These are phyloP conservation scores for Menidia beryllina DNA, from an alignment of 2,113 vertebrate genomes.

Conservation along the genomic window DNA sequence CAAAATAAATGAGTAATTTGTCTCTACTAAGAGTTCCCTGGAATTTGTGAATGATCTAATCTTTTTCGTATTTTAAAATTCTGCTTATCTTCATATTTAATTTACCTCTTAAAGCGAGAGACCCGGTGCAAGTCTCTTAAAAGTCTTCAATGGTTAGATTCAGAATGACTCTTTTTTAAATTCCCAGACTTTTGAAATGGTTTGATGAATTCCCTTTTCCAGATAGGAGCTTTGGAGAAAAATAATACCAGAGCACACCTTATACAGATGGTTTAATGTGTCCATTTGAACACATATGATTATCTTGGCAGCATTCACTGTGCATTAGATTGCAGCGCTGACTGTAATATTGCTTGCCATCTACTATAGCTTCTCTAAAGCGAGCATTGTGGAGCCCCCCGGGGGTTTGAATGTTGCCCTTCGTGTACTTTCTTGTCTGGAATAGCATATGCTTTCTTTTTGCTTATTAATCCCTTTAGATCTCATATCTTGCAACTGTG, in stretches of 20 bases:
- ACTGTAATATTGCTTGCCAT: constrained; percentile 45
- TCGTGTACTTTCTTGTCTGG: constrained; percentile 37
- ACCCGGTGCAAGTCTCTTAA: constrained; percentile 2
- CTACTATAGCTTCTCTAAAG: constrained; percentile 49
- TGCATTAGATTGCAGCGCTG: constrained; percentile 51
- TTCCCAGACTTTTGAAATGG: constrained; percentile 7
- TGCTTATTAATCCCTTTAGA: constrained; percentile 35
- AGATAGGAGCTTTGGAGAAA: constrained; percentile 29
- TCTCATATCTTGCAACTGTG: constrained; percentile 45
- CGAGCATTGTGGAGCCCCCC: constrained; percentile 47
- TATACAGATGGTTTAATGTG: constrained; percentile 44
- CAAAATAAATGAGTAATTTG: no score
- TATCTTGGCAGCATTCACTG: constrained; percentile 50
- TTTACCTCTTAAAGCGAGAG: constrained; percentile 8
- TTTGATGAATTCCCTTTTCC: background rate
- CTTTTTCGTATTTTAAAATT: constrained; percentile 19
- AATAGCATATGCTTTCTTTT: constrained; percentile 62
- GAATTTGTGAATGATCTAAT: background rate
- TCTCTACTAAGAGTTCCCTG: background rate
- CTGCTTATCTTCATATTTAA: constrained; percentile 23
- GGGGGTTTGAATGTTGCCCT: constrained; percentile 49
- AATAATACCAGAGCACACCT: constrained; percentile 8
- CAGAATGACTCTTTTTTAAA: constrained; percentile 24
- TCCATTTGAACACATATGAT: constrained; percentile 24
- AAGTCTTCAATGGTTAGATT: constrained; percentile 22